Evolutionary conservation across 2,888 invertebrate genomes (phyloP).

Genomic region (Trissolcus brochymenae): DNA sequence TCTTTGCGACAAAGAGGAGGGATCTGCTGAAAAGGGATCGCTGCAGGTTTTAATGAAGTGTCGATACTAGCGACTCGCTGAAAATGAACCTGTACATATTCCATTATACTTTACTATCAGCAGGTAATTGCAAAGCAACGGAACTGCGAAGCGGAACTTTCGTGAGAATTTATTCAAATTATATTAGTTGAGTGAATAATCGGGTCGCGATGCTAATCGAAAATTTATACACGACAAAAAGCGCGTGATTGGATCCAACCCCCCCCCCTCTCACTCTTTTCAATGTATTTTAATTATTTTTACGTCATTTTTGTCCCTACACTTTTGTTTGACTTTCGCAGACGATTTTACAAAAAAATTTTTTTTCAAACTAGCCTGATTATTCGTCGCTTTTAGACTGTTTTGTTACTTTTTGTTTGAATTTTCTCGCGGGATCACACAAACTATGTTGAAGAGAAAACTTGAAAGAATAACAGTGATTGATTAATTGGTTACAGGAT

Average conservation of each 20-base stretch:
- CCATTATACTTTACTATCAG: constrained; percentile 37
- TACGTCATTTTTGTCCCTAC: too few relatives aligned
- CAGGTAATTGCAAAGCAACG: constrained; percentile 41
- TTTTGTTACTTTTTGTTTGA: constrained; percentile 15
- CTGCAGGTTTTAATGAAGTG: constrained; percentile 51
- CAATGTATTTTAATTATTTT: too few relatives aligned
- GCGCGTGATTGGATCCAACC: neutral
- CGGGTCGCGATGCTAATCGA: constrained; percentile 23
- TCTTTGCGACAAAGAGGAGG: constrained; percentile 38
- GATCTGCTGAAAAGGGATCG: constrained; percentile 44
- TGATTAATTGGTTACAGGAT: constrained; percentile 26
- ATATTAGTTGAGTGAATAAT: constrained; percentile 29
- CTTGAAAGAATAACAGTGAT: constrained; percentile 35
- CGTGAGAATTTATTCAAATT: constrained; percentile 45
- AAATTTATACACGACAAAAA: constrained; percentile 30
- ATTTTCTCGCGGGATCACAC: neutral
- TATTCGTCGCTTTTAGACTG: constrained; percentile 15
- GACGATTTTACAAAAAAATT: neutral
- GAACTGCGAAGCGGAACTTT: constrained; percentile 13
- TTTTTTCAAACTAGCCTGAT: constrained; percentile 9
- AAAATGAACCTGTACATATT: constrained; percentile 52
- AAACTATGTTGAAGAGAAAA: constrained; percentile 21
- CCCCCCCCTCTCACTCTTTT: too few relatives aligned
- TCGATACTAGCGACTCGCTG: constrained; percentile 39
- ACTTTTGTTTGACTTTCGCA: constrained; percentile 8